Evolutionary conservation across 2,888 invertebrate species (phyloP).

Genomic region (Acleris cristana): DNA sequence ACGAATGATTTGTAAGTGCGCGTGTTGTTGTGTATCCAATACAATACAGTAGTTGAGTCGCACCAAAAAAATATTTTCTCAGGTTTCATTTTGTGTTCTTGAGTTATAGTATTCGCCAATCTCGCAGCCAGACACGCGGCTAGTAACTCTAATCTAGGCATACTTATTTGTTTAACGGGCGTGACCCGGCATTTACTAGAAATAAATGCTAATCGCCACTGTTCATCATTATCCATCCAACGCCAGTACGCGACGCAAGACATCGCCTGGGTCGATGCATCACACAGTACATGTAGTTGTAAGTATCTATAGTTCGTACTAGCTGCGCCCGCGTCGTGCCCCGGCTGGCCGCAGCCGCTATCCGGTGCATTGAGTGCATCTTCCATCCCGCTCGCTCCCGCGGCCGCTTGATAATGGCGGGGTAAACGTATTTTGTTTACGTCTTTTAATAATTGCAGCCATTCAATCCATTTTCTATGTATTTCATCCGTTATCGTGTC

Average conservation of each 20-base stretch:
- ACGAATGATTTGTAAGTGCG: too few relatives aligned
- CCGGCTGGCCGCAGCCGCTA: background rate
- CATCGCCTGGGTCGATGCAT: conserved; percentile 10
- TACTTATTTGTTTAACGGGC: conserved; percentile 16
- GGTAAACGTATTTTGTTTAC: conserved; percentile 2
- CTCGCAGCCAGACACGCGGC: conserved; percentile 20
- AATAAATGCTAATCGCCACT: conserved; percentile 8
- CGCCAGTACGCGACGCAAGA: conserved; percentile 4
- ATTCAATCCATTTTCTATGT: conserved; percentile 1
- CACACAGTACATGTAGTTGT: conserved; percentile 38
- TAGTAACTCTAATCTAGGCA: conserved; percentile 25
- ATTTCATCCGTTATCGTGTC: too few relatives aligned
- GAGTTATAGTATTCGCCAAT: conserved; percentile 15
- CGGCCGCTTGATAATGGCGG: background rate
- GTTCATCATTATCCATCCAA: background rate
- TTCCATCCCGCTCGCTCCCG: background rate
- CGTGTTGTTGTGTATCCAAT: conserved; percentile 42
- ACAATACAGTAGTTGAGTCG: conserved; percentile 42
- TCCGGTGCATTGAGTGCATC: background rate
- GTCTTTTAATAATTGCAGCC: background rate
- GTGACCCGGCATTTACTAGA: conserved; percentile 13
- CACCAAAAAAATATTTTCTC: conserved; percentile 37
- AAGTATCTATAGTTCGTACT: background rate
- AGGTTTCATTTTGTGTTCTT: conserved; percentile 7
- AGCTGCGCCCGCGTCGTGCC: background rate